Evolutionary conservation across 2,113 vertebrate genomes (phyloP).

Genomic region (Scolopax mira): DNA sequence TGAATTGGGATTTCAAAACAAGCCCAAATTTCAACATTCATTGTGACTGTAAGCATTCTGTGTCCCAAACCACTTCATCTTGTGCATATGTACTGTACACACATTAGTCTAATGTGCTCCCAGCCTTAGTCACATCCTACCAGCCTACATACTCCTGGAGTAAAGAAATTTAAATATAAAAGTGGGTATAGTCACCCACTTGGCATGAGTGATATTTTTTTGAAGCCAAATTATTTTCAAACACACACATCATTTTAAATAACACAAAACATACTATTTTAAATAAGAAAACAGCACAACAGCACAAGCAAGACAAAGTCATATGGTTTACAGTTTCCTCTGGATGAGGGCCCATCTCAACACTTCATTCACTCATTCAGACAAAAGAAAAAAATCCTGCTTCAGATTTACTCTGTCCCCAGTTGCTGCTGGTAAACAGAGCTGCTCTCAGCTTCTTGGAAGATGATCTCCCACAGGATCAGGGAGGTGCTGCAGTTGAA

Average conservation of each 20-base stretch:
- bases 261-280: background rate
- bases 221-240: background rate
- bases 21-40: background rate
- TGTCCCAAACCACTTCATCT: background rate
- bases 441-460: background rate
- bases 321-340: background rate
- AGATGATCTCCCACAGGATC: conserved; percentile 1
- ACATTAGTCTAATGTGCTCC: background rate
- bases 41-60: background rate
- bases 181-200: background rate
- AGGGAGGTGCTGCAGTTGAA: background rate
- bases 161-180: background rate
- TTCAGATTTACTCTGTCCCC: background rate
- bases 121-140: background rate
- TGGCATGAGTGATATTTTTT: background rate
- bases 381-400: background rate
- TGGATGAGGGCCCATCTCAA: background rate
- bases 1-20: background rate
- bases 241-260: background rate
- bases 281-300: background rate
- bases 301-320: background rate
- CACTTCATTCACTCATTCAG: background rate
- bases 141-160: background rate
- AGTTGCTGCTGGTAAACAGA: background rate
- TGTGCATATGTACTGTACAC: background rate